Evolutionary conservation across 2,888 invertebrate species (phyloP).

Genomic region (Campoplex nolae): DNA sequence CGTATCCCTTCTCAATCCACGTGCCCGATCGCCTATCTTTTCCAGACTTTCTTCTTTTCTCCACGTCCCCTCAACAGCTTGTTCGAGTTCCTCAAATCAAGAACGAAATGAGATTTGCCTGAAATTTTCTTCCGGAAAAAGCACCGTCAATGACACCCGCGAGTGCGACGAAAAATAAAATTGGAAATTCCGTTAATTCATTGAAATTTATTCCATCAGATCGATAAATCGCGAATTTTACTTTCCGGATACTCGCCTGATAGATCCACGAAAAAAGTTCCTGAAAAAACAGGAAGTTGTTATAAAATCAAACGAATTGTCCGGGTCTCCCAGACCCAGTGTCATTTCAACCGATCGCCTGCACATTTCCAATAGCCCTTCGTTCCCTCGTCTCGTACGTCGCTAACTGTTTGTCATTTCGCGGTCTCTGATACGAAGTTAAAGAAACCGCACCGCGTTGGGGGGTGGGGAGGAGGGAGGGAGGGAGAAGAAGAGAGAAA

Average conservation of each 20-base stretch:
- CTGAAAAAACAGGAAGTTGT: neutral
- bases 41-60: constrained; percentile 4
- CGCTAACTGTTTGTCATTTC: constrained; percentile 32
- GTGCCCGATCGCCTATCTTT: constrained; percentile 2
- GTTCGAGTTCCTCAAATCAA: neutral
- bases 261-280: too few relatives aligned
- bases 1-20: constrained; percentile 9
- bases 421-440: constrained; percentile 21
- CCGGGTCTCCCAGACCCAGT: neutral
- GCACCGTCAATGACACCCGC: too few relatives aligned
- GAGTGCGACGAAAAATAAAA: too few relatives aligned
- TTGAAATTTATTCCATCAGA: too few relatives aligned
- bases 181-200: too few relatives aligned
- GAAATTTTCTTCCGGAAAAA: neutral
- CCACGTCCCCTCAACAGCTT: neutral
- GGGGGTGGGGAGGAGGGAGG: neutral
- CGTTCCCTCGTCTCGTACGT: neutral
- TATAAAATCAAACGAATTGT: neutral
- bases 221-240: too few relatives aligned
- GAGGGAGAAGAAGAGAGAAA: constrained; percentile 34
- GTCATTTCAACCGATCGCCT: neutral
- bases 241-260: too few relatives aligned
- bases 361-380: neutral
- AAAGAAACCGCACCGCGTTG: constrained; percentile 53
- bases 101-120: neutral